Percentiles rank a stretch among this genome's conserved stretches.
These are phyloP conservation scores for Rhincodon typus DNA, from an alignment of 2,797 vertebrate species.

Conservation along the genomic window DNA sequence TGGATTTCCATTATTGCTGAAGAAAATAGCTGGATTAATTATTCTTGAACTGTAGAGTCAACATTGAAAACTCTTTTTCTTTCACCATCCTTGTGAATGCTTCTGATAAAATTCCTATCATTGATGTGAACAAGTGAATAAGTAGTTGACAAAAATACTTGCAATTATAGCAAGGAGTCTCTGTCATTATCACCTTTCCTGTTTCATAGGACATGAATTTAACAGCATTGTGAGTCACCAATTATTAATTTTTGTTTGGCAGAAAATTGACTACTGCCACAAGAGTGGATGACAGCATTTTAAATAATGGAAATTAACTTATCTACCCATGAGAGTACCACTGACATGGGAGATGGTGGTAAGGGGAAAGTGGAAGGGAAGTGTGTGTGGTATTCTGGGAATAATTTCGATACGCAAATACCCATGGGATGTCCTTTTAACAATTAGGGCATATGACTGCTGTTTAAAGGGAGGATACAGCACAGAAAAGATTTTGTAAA, in stretches of 20 bases:
- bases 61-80: conserved; percentile 5
- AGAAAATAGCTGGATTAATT: conserved; percentile 15
- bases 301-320: conserved; percentile 56
- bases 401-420: conserved; percentile 55
- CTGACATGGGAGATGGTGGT: conserved; percentile 41
- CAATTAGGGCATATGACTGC: conserved; percentile 47
- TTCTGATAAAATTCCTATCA: not conserved
- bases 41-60: conserved; percentile 14
- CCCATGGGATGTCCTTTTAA: conserved; percentile 47
- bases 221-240: conserved; percentile 61
- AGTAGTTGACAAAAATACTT: conserved; percentile 65
- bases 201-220: conserved; percentile 64
- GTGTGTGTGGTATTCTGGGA: conserved; percentile 42
- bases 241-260: conserved; percentile 55
- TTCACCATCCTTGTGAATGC: not conserved
- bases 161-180: conserved; percentile 63
- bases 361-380: not conserved
- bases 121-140: conserved; percentile 42
- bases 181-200: conserved; percentile 63
- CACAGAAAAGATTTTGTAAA: conserved; percentile 43
- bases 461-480: conserved; percentile 44
- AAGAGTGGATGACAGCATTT: conserved; percentile 58
- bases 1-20: not conserved
- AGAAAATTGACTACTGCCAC: conserved; percentile 70
- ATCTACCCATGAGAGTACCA: conserved; percentile 52